A percentile compares a stretch with the other conserved stretches of the same genome.
Evolutionary conservation across 2,113 vertebrate genomes (phyloP).

Genomic region (Misgurnus anguillicaudatus): DNA sequence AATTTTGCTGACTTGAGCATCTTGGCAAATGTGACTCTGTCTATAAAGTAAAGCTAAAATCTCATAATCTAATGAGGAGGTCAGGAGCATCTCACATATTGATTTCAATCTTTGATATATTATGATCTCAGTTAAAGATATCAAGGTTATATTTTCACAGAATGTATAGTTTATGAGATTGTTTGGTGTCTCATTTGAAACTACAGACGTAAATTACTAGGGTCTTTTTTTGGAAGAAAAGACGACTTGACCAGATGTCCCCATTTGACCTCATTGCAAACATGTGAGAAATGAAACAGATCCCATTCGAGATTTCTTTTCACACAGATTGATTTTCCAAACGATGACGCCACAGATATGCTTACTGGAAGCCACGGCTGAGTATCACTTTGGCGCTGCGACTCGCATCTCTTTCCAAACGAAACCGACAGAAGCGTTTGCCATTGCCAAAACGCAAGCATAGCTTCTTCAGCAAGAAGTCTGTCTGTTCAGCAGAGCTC

Average conservation of each 20-base stretch:
- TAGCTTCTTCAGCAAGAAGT: slow-evolving; percentile 28
- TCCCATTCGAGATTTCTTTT: not conserved
- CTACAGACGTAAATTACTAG: not conserved
- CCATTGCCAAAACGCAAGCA: slow-evolving; percentile 6
- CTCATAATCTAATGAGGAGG: too few relatives aligned
- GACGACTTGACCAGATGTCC: not conserved
- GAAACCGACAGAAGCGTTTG: slow-evolving; percentile 8
- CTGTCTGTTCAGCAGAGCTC: slow-evolving; percentile 8
- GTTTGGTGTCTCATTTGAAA: not conserved
- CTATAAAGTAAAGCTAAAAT: too few relatives aligned
- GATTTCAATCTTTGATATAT: too few relatives aligned
- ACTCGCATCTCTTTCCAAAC: slow-evolving; percentile 18
- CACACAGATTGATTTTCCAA: not conserved
- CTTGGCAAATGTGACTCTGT: too few relatives aligned
- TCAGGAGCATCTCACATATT: too few relatives aligned
- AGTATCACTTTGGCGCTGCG: not conserved
- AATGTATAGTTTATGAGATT: too few relatives aligned
- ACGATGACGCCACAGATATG: not conserved
- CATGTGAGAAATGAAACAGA: not conserved
- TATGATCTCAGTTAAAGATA: too few relatives aligned
- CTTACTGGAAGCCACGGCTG: not conserved
- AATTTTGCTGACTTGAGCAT: too few relatives aligned
- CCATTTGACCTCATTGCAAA: not conserved
- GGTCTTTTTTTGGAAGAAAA: not conserved
- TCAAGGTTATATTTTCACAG: too few relatives aligned